Percentiles rank a stretch among this genome's conserved stretches.
Conservation (phyloP, 2,113 vertebrate genomes). For the Bolborhynchus lineola region DNA sequence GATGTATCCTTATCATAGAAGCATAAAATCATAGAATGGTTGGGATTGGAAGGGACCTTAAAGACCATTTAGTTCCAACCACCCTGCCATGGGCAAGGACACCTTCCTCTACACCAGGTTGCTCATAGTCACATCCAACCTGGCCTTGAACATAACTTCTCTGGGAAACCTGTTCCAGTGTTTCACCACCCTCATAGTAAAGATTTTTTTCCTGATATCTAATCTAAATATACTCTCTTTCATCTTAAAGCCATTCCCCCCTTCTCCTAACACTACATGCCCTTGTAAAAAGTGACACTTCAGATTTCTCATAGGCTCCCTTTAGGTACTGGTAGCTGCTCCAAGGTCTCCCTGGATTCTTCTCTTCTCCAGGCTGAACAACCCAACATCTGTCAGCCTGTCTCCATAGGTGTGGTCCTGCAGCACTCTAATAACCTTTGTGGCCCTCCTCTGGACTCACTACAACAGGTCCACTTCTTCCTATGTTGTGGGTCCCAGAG, state of each 20-base stretch:
- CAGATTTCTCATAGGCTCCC: not conserved
- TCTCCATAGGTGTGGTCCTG: not conserved
- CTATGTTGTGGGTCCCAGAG: not conserved
- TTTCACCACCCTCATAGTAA: not conserved
- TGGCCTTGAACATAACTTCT: not conserved
- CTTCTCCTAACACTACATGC: not conserved
- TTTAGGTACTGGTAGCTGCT: not conserved
- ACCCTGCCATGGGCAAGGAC: not conserved
- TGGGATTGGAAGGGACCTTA: not conserved
- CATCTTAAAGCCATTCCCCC: not conserved
- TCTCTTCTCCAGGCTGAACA: not conserved
- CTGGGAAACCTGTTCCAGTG: not conserved
- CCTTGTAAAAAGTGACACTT: not conserved
- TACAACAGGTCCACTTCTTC: not conserved
- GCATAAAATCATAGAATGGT: not conserved
- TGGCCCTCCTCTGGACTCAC: too few species aligned
- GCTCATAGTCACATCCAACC: not conserved
- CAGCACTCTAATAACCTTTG: not conserved
- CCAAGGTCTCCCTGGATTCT: not conserved
- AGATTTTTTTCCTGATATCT: not conserved
- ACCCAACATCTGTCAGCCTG: not conserved
- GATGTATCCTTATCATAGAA: not conserved
- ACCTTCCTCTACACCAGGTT: not conserved
- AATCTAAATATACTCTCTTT: not conserved
- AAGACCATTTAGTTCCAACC: not conserved